Percentiles rank a stretch among this genome's conserved stretches.
phyloP scores from a whole-genome alignment of 2,113 vertebrate genomes.

The Xiphorhynchus elegans region DNA sequence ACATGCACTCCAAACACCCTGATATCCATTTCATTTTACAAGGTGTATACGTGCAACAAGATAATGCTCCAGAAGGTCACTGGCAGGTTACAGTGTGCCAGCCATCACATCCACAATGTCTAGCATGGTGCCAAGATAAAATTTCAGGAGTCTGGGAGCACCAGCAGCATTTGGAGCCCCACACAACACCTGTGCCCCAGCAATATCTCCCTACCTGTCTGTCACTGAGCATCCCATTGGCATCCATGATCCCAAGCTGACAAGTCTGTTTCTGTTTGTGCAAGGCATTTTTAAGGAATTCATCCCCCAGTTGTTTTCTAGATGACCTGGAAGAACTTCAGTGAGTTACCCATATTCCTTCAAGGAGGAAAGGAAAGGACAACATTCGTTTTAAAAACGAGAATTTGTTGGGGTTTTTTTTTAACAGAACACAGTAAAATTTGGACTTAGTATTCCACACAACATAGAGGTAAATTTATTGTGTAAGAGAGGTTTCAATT shows the following conservation, averaged over 20 bases:
- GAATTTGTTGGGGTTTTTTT: not conserved
- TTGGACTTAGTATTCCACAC: not conserved
- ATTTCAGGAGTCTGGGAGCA: not conserved
- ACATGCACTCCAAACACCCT: not conserved
- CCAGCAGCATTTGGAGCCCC: not conserved
- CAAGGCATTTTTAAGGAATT: not conserved
- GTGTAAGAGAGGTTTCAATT: not conserved
- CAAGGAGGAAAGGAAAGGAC: not conserved
- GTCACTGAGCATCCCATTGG: not conserved
- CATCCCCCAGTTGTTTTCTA: not conserved
- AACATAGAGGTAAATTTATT: not conserved
- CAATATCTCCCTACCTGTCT: not conserved
- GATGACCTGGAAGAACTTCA: not conserved
- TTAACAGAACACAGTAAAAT: not conserved
- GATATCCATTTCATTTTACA: constrained; percentile 33
- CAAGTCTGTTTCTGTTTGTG: not conserved
- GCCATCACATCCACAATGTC: not conserved
- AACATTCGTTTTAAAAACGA: not conserved
- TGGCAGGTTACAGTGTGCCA: constrained; percentile 3
- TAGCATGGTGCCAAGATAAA: not conserved
- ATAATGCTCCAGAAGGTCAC: not conserved
- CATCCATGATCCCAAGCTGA: not conserved
- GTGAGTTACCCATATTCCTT: not conserved
- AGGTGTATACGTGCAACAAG: not conserved
- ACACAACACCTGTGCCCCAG: not conserved